Base-by-base conservation (phyloP, 2,113 vertebrate species). In the Aspiorhynchus laticeps region DNA sequence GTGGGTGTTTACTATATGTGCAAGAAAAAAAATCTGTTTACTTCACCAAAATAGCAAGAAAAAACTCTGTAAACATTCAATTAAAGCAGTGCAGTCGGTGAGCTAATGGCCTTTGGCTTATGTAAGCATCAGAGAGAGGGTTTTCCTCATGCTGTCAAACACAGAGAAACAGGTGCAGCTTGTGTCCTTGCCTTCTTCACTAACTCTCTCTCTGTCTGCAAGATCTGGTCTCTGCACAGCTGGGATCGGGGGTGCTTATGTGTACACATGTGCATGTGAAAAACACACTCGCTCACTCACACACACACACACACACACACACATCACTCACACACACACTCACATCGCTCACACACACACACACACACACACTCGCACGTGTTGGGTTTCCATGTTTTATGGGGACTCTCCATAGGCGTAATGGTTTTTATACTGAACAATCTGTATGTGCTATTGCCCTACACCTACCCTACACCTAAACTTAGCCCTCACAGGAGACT, bases 231-330 rank as follows among this genome's bases (percentile, higher is more conserved):
- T 65, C 4, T 6, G 11, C 79, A 65, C 79, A 80, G 79, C 56
- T 63, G 56, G 46, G 77, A 12, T n/a, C 11, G 7, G 24, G 33
- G 53, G 43, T 56, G 46, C 31, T 15, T 24, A 67, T 67, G 41
- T 51, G 41, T 33, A 33, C 41, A 79, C 53, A 19, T 7, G 53
- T 56, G 53, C 56, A 24, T 59, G 21, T 61, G 26, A 67, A 59
- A 65, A 59, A 65, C 84, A 41, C 38, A 78, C 38, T 15, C 69
- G 24, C 48, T 31, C 83, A 41, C 71, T 5, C 48, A n/a, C 71
- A 61, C 83, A 41, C 71, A 10, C 48, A n/a, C 71, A 61, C 71
- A 46, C 24, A 76, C 21, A 28, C 36, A 46, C 2, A 46, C 43
- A 46, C 33, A 33, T 10, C 24, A 46, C 26, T 14, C 24, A 63